Conservation (phyloP, 2,888 invertebrate genomes). For the Erpobdella octoculata region DNA sequence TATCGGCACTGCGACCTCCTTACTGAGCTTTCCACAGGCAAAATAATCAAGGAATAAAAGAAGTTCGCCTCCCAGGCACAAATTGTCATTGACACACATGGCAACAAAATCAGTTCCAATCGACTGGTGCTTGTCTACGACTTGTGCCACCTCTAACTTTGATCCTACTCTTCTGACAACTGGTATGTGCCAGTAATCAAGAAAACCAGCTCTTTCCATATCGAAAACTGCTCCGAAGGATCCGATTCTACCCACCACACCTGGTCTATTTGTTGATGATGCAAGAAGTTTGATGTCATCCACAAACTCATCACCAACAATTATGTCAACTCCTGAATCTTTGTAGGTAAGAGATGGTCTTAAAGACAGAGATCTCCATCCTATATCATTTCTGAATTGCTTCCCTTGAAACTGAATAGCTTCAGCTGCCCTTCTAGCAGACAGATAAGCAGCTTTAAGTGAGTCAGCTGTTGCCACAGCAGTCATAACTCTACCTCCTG, state of each 20-base stretch:
- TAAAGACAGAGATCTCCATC: slow-evolving; percentile 68
- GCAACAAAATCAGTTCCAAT: background rate
- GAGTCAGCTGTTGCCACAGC: slow-evolving; percentile 65
- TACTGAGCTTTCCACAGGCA: background rate
- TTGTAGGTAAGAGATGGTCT: no score
- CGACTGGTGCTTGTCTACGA: background rate
- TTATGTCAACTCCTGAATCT: background rate
- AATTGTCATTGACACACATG: background rate
- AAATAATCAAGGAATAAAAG: background rate
- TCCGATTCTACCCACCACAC: background rate
- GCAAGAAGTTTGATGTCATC: background rate
- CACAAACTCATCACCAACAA: background rate
- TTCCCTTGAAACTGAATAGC: slow-evolving; percentile 73
- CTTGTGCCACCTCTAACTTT: background rate
- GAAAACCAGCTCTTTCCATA: background rate
- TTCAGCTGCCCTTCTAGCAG: slow-evolving; percentile 64
- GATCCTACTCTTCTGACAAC: background rate
- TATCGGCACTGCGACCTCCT: background rate
- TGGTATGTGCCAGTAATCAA: background rate
- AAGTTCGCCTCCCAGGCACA: background rate
- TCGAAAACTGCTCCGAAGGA: background rate
- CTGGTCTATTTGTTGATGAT: background rate
- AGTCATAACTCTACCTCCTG: slow-evolving; percentile 76
- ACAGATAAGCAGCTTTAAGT: slow-evolving; percentile 67
- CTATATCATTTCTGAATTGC: slow-evolving; percentile 82